Evolutionary conservation across 2,797 vertebrate species (phyloP).

Genomic region (Apodemus agrarius): DNA sequence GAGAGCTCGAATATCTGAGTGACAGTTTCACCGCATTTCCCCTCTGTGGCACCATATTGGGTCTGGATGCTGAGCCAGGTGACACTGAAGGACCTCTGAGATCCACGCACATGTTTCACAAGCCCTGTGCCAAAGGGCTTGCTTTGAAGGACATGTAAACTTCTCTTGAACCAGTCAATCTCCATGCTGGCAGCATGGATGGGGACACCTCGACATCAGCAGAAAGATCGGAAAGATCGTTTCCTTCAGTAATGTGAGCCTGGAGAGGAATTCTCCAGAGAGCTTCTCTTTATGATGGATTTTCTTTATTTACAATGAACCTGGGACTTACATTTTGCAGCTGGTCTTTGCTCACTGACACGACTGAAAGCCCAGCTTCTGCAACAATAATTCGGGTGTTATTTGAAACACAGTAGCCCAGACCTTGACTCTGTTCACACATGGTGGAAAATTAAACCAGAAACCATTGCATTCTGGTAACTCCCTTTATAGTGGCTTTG

Average conservation of each 20-base stretch:
- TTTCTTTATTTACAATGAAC: slow-evolving; percentile 69
- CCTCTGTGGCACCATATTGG: not conserved
- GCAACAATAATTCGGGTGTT: slow-evolving; percentile 62
- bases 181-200: not conserved
- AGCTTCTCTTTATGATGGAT: slow-evolving; percentile 28
- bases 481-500: not conserved
- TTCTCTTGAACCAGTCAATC: slow-evolving; percentile 32
- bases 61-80: not conserved
- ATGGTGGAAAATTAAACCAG: slow-evolving; percentile 51
- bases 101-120: slow-evolving; percentile 42
- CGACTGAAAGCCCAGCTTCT: slow-evolving; percentile 57
- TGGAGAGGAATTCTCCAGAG: slow-evolving; percentile 63
- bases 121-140: not conserved
- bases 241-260: slow-evolving; percentile 53
- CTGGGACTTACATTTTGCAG: slow-evolving; percentile 63
- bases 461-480: slow-evolving; percentile 38
- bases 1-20: not conserved
- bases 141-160: slow-evolving; percentile 35
- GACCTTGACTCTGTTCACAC: slow-evolving; percentile 57
- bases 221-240: slow-evolving; percentile 3
- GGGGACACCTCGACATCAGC: not conserved
- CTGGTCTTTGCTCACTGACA: slow-evolving; percentile 41
- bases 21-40: not conserved
- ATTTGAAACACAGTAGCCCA: slow-evolving; percentile 27
- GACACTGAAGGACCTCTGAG: not conserved